Conservation (phyloP, 2,888 invertebrate genomes). For the Drosophila meridiana region DNA sequence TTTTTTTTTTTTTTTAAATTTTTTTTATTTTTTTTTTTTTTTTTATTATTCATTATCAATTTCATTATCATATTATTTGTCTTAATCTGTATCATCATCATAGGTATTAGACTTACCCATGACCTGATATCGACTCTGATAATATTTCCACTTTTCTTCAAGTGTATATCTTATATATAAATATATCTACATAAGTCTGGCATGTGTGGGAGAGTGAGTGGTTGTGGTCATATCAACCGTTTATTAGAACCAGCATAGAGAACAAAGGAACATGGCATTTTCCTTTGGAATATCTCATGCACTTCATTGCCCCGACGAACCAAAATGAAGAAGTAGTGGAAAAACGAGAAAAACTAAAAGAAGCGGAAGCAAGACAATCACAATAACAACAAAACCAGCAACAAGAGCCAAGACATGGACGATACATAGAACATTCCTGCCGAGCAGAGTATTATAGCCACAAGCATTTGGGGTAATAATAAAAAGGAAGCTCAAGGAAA, state of each 20-base stretch:
- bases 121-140: background rate
- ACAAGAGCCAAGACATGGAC: slow-evolving; percentile 19
- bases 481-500: slow-evolving; percentile 46
- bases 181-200: background rate
- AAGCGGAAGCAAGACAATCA: slow-evolving; percentile 20
- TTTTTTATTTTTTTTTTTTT: no score
- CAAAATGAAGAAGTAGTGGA: slow-evolving; percentile 17
- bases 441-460: slow-evolving; percentile 67
- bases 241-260: slow-evolving; percentile 57
- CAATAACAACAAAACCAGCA: slow-evolving; percentile 11
- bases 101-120: no score
- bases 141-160: background rate
- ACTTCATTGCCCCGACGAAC: slow-evolving; percentile 67
- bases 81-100: no score
- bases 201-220: slow-evolving; percentile 20
- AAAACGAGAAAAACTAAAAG: slow-evolving; percentile 24
- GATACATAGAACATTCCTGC: slow-evolving; percentile 70
- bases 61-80: no score
- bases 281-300: slow-evolving; percentile 72
- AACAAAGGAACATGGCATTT: slow-evolving; percentile 65
- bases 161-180: slow-evolving; percentile 8
- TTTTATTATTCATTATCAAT: no score
- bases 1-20: no score
- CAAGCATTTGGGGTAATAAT: slow-evolving; percentile 69
- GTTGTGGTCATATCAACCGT: slow-evolving; percentile 56